A percentile compares a stretch with the other conserved stretches of the same genome.
Evolutionary conservation across 2,797 vertebrate genomes (phyloP).

Genomic region (Aselliscus stoliczkanus): DNA sequence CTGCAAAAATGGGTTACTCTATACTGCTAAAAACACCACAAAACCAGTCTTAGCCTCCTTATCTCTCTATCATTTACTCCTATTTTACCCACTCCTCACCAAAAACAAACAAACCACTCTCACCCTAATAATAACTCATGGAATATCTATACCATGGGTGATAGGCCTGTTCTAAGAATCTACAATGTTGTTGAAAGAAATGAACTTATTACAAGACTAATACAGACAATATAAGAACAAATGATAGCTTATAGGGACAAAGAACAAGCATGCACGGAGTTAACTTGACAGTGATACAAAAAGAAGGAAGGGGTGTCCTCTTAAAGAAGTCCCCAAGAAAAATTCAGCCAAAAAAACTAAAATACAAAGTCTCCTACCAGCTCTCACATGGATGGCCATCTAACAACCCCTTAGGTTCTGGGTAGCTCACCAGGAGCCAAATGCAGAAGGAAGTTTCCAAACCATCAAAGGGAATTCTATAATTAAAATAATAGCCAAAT

Average conservation of each 20-base stretch:
- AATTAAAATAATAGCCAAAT: not conserved
- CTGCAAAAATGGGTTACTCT: not conserved
- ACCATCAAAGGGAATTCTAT: not conserved
- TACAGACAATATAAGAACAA: not conserved
- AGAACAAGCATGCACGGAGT: not conserved
- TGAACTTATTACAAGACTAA: not conserved
- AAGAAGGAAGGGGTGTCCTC: not conserved
- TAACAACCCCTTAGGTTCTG: not conserved
- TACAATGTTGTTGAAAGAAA: not conserved
- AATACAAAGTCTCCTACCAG: not conserved
- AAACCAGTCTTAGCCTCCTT: not conserved
- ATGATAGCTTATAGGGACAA: not conserved
- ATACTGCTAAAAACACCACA: not conserved
- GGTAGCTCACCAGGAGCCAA: not conserved
- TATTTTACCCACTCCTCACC: not conserved
- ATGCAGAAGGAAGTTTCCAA: not conserved
- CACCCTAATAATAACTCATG: not conserved
- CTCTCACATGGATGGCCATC: not conserved
- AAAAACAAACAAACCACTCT: constrained; percentile 4
- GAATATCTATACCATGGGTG: not conserved
- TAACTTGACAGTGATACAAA: not conserved
- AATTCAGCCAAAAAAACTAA: not conserved
- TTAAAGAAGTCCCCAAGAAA: not conserved
- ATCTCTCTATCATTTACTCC: not conserved
- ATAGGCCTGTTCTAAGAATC: not conserved